Evolutionary conservation across 2,888 invertebrate species (phyloP).

Genomic region (Enchytraeus crypticus): DNA sequence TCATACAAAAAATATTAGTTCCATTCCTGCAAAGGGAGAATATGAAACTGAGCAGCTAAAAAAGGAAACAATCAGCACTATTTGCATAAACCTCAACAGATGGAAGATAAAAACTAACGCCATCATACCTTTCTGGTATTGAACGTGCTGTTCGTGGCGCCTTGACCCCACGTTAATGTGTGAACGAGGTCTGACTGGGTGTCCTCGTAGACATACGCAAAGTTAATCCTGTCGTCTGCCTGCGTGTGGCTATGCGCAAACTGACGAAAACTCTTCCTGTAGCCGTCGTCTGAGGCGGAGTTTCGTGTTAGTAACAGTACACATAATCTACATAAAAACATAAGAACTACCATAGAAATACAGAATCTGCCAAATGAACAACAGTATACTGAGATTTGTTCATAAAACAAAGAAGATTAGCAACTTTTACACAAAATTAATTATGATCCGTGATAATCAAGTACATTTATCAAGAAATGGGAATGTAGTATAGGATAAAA

Average conservation of each 20-base stretch:
- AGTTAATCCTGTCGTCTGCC: slow-evolving; percentile 58
- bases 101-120: too few relatives aligned
- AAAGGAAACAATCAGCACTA: too few relatives aligned
- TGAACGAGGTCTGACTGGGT: slow-evolving; percentile 73
- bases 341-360: background rate
- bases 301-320: slow-evolving; percentile 66
- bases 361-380: background rate
- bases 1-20: too few relatives aligned
- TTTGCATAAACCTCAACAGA: too few relatives aligned
- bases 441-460: background rate
- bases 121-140: slow-evolving; percentile 34
- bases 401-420: too few relatives aligned
- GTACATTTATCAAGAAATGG: background rate
- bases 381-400: background rate
- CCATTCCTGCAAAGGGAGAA: too few relatives aligned
- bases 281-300: slow-evolving; percentile 55
- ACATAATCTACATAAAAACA: slow-evolving; percentile 53
- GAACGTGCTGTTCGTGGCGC: slow-evolving; percentile 23
- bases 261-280: slow-evolving; percentile 62
- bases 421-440: too few relatives aligned
- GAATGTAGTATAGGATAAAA: background rate
- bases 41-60: too few relatives aligned
- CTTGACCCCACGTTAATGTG: slow-evolving; percentile 56
- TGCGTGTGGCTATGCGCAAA: slow-evolving; percentile 58
- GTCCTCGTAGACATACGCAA: slow-evolving; percentile 76